These are phyloP conservation scores for Saguinus oedipus DNA, from an alignment of 2,797 vertebrate genomes.

Conservation along the genomic window DNA sequence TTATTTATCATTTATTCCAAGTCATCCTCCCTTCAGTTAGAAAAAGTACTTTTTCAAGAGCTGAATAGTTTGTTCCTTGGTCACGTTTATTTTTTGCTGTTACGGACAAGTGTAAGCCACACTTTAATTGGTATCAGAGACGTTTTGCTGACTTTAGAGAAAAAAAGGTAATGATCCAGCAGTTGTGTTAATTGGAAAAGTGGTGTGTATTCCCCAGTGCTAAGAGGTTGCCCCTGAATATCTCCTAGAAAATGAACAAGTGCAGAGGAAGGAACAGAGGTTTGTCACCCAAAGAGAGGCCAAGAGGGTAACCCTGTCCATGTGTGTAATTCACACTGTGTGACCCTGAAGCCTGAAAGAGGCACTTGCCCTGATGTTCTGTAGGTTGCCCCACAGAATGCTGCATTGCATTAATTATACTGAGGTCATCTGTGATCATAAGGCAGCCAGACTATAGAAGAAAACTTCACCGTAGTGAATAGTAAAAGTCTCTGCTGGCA, in stretches of 20 bases:
- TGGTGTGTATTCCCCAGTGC: conserved; percentile 50
- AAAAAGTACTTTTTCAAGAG: not conserved
- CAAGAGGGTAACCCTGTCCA: accelerated
- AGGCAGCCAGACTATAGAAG: not conserved
- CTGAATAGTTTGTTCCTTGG: conserved; percentile 44
- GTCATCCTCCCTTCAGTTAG: not conserved
- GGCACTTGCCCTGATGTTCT: not conserved
- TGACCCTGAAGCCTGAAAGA: not conserved
- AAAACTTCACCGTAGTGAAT: not conserved
- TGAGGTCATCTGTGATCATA: not conserved
- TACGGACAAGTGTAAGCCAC: conserved; percentile 44
- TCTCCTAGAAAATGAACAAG: not conserved
- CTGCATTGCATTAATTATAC: not conserved
- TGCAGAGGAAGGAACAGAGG: not conserved
- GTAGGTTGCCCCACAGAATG: not conserved
- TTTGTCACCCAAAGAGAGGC: not conserved
- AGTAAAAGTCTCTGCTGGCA: not conserved
- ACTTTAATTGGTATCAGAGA: conserved; percentile 65
- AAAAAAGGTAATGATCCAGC: conserved; percentile 48
- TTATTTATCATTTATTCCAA: not conserved
- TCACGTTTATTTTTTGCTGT: conserved; percentile 48
- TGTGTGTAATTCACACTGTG: accelerated
- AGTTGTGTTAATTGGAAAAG: conserved; percentile 66
- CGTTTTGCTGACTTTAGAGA: conserved; percentile 60
- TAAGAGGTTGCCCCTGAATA: conserved; percentile 36